These are phyloP conservation scores for Thunnus albacares DNA, from an alignment of 2,797 vertebrate genomes.

Conservation along the genomic window DNA sequence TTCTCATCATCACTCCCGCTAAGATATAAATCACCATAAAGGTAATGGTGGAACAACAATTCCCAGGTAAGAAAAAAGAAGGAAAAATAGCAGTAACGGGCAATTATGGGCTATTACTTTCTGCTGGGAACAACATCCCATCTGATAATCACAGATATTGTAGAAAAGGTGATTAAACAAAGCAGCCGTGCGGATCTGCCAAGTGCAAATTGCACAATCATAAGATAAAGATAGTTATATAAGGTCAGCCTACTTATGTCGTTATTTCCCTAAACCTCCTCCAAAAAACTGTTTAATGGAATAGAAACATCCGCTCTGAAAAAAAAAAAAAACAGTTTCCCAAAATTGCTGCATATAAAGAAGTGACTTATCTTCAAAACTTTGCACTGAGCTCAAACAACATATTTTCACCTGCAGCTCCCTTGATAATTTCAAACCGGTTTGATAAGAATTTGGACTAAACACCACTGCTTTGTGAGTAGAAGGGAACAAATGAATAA, in stretches of 20 bases:
- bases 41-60: conserved; percentile 23
- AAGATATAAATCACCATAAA: conserved; percentile 45
- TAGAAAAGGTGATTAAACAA: conserved; percentile 49
- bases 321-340: not conserved
- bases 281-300: conserved; percentile 9
- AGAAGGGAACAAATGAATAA: not conserved
- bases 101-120: conserved; percentile 44
- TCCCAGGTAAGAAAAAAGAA: not conserved
- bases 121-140: conserved; percentile 30
- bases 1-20: conserved; percentile 37
- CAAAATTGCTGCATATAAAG: not conserved
- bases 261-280: not conserved
- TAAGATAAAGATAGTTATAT: conserved; percentile 15
- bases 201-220: conserved; percentile 25
- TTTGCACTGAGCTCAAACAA: no score
- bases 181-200: conserved; percentile 42
- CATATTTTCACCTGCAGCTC: not conserved
- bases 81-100: conserved; percentile 32
- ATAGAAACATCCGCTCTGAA: conserved; percentile 2
- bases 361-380: not conserved
- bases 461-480: not conserved
- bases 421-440: no score
- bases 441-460: not conserved
- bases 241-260: not conserved
- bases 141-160: conserved; percentile 44